Evolutionary conservation across 1,140 invertebrate genomes (phyloP).

Genomic region (Zelostemma sp.): DNA sequence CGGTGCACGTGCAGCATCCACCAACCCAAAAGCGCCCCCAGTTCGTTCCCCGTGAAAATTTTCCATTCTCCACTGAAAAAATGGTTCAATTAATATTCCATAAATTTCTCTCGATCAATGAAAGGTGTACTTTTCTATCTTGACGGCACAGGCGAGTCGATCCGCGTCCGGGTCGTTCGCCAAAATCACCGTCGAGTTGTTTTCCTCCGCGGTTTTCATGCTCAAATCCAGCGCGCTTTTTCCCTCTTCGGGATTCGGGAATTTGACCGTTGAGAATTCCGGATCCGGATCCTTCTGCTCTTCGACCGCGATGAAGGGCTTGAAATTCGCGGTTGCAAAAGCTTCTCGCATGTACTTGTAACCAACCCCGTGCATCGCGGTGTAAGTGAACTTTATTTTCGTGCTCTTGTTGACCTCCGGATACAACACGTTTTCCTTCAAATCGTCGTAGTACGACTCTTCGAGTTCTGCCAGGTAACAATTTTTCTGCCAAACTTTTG

Average conservation of each 20-base stretch:
- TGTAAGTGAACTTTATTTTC: constrained; percentile 85
- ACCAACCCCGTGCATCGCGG: constrained; percentile 98
- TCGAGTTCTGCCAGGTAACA: no score
- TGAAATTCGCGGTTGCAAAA: constrained; percentile 81
- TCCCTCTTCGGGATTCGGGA: constrained; percentile 99
- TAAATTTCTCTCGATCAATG: neutral
- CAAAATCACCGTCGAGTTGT: constrained; percentile 82
- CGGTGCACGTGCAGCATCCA: constrained; percentile 83
- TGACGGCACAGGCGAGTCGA: constrained; percentile 92
- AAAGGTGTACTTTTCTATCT: constrained; percentile 68
- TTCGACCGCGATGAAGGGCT: constrained; percentile 82
- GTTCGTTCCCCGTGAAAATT: constrained; percentile 96
- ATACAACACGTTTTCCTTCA: constrained; percentile 70
- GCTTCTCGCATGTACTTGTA: constrained; percentile 83
- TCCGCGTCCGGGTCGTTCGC: constrained; percentile 99
- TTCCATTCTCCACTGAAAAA: constrained; percentile 81
- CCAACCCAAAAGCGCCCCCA: constrained; percentile 96
- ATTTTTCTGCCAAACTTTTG: no score
- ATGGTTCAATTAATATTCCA: no score
- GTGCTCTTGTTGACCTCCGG: constrained; percentile 75
- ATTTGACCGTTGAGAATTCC: constrained; percentile 96
- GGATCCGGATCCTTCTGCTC: constrained; percentile 93
- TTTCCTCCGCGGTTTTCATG: constrained; percentile 84
- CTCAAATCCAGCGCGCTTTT: constrained; percentile 89
- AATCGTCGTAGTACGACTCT: constrained; percentile 76